Base-by-base conservation (phyloP, 2,797 vertebrate species). In the Coregonus ussuriensis region DNA sequence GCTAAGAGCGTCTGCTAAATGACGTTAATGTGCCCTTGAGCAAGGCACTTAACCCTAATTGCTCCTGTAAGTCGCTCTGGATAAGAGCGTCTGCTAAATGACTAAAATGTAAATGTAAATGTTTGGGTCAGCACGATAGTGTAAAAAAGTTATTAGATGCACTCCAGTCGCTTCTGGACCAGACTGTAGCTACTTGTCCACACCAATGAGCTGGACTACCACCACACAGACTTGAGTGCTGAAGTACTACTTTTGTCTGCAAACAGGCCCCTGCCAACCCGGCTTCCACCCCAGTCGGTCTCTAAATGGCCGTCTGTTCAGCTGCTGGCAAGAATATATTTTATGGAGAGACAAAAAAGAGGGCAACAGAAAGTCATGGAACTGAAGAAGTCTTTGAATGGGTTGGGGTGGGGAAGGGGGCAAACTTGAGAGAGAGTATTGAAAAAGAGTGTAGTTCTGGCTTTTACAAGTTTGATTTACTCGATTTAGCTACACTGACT, bases 221-320 rank as follows among this genome's bases (percentile, higher is more conserved):
- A 53, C 70, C 47, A 53, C 21, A 71, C n/a, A 6, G n/a, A 71
- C 51, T 75, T 79, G 77, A 7, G 47, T 69, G 53, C 82, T 81
- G 76, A 86, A 81, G 75, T 21, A 33, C 74, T 82, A 74, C 75
- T 79, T 79, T 75, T 79, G 77, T 82, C 75, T 74, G 25, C 18
- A 67, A 41, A 67, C 51, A 16, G 53, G 70, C 67, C 54, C 47
- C 37, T 79, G 84, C 75, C 82, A 81, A 70, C 11, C 66, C 13
- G 6, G 31, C 59, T 69, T 70, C 72, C 74, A 74, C 21, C 72
- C 13, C 56, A 71, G 72, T 71, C 76, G 68, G 74, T 18, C 53
- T 54, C 52, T 87, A 72, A 74, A 41, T 83, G 82, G 74, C 68
- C 76, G 67, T 83, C 80, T 82, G 81, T 77, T 77, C 6, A 14